phyloP scores from a whole-genome alignment of 2,797 vertebrate genomes.

The Pogoniulus pusillus region DNA sequence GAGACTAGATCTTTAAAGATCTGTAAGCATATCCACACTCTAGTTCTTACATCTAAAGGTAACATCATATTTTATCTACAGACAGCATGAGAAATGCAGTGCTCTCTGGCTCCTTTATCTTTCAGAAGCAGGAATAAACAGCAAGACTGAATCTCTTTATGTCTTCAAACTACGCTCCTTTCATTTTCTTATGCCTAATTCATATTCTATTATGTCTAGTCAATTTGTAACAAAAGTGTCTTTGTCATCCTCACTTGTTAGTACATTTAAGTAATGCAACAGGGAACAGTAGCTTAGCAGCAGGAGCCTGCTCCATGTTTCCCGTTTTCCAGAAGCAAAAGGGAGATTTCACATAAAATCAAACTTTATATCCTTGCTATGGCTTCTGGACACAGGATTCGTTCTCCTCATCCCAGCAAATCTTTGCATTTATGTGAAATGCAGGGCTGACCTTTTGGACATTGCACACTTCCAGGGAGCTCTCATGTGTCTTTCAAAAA shows the following conservation, averaged over 20 bases:
- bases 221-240: conserved; percentile 1
- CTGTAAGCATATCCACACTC: neutral
- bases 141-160: neutral
- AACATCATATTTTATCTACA: neutral
- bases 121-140: conserved; percentile 25
- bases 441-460: neutral
- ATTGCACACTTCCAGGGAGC: neutral
- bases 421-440: neutral
- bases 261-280: neutral
- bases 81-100: neutral
- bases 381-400: neutral
- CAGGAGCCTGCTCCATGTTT: neutral
- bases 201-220: neutral
- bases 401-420: neutral
- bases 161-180: neutral
- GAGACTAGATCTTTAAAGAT: neutral
- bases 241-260: neutral
- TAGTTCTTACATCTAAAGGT: neutral
- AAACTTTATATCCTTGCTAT: neutral
- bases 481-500: neutral
- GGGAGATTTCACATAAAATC: neutral
- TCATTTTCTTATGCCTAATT: neutral
- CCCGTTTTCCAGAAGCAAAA: neutral
- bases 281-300: neutral
- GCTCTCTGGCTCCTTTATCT: neutral